These are phyloP conservation scores for Tachypleus tridentatus DNA, from an alignment of 1,140 invertebrate species.

Conservation along the genomic window DNA sequence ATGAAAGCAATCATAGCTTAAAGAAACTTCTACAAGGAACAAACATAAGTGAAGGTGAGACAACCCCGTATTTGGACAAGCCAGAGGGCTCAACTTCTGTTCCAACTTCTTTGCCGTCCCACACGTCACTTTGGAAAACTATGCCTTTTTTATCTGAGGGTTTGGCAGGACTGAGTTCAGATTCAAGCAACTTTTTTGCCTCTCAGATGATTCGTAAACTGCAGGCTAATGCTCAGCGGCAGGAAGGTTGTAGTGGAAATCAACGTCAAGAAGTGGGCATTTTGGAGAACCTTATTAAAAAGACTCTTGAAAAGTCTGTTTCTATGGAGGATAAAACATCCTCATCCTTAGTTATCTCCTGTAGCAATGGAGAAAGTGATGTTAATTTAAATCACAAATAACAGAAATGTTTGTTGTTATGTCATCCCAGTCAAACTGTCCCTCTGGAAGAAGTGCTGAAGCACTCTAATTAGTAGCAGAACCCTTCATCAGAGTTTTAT, in stretches of 20 bases:
- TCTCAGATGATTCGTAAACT: slow-evolving; percentile 65
- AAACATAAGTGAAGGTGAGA: too few relatives aligned
- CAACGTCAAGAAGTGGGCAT: slow-evolving; percentile 4
- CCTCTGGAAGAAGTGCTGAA: too few relatives aligned
- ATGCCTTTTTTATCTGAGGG: slow-evolving; percentile 22
- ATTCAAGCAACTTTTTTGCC: slow-evolving; percentile 52
- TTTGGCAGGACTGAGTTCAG: slow-evolving; percentile 25
- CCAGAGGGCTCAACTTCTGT: background rate
- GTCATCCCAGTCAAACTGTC: too few relatives aligned
- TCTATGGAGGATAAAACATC: slow-evolving; percentile 9
- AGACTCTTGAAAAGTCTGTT: slow-evolving; percentile 17
- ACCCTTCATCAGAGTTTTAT: too few relatives aligned
- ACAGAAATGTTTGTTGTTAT: too few relatives aligned
- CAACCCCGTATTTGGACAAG: background rate
- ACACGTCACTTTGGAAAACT: slow-evolving; percentile 21
- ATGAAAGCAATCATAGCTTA: background rate
- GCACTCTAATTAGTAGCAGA: too few relatives aligned
- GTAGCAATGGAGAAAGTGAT: too few relatives aligned
- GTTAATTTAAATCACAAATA: too few relatives aligned
- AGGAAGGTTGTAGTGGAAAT: slow-evolving; percentile 23
- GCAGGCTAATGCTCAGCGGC: slow-evolving; percentile 47
- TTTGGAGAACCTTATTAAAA: slow-evolving; percentile 22
- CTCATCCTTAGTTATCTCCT: too few relatives aligned
- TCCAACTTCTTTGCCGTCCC: slow-evolving; percentile 8
- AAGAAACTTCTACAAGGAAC: background rate